Evolutionary conservation across 2,888 invertebrate genomes (phyloP), one percentile per base, ranked within the genome.

Genomic region (Ceraclea dissimilis): DNA sequence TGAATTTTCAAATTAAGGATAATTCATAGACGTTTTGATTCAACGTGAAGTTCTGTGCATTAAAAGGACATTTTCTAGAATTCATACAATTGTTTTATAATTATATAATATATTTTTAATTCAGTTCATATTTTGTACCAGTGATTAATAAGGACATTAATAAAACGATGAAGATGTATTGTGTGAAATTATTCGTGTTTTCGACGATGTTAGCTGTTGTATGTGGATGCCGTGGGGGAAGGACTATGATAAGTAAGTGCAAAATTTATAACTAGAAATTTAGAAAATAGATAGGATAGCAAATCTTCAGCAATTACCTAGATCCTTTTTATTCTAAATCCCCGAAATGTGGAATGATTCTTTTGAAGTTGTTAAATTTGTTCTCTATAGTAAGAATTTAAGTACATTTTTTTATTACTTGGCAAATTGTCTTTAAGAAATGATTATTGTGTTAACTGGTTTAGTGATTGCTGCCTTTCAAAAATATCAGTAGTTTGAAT

Each of bases 141-240:
- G 20, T 46, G 18, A 18, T 19, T 19, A 46, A 19, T 46, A 47
- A 20, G n/a, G n/a, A n/a, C n/a, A n/a, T n/a, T n/a, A 26, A 47
- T 18, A 49, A 48, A 44, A 34, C 44, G n/a, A 18, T 43, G 5
- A 59, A 52, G 49, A 59, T 59, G 59, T 22, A 54, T 59, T 49
- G 47, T 56, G 59, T 59, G 58, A 44, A 46, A 39, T 52, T 74
- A 71, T 71, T 76, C 73, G 69, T 75, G 73, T 74, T 76, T 70
- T 71, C 68, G 67, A 63, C 73, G 65, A 68, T 75, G 60, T 63
- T 66, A 62, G 67, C 60, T 1, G 66, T 71, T 65, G 71, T 75
- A 73, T 74, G 74, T 71, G 74, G 76, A 64, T 76, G 77, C 65
- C 70, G 73, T 62, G 67, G 67, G 64, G 76, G 76, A 68, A 76